phyloP scores from a whole-genome alignment of 2,888 invertebrate genomes.

The Eupeodes latifasciatus region DNA sequence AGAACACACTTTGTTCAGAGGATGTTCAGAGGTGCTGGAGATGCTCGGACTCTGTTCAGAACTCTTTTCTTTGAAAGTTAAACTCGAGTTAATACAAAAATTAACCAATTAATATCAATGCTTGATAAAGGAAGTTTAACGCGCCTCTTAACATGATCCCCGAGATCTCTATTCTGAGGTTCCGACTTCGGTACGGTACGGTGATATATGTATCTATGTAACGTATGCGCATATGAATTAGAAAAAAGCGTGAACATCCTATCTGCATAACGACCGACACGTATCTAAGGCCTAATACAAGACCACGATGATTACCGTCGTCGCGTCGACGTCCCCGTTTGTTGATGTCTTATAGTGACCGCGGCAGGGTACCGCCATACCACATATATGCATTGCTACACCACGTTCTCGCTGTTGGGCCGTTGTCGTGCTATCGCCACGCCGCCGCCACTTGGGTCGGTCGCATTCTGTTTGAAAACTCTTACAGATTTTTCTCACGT shows the following conservation, averaged over 20 bases:
- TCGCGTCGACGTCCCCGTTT: slow-evolving; percentile 16
- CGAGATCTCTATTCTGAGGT: neutral
- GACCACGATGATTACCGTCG: neutral
- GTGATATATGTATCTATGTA: neutral
- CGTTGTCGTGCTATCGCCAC: slow-evolving; percentile 3
- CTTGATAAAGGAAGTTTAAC: neutral
- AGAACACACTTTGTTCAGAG: too few relatives aligned
- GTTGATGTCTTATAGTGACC: slow-evolving; percentile 6
- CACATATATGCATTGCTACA: neutral
- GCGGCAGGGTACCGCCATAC: neutral
- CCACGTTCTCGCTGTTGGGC: neutral
- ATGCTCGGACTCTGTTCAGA: too few relatives aligned
- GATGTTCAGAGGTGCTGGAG: too few relatives aligned
- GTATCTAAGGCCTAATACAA: slow-evolving; percentile 53
- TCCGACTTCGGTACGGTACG: neutral
- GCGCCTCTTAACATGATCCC: neutral
- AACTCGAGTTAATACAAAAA: too few relatives aligned
- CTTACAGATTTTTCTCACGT: slow-evolving; percentile 72
- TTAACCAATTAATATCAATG: too few relatives aligned
- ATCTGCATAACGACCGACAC: slow-evolving; percentile 57
- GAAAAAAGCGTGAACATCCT: slow-evolving; percentile 52
- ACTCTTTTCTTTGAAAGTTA: too few relatives aligned
- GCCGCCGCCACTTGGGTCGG: slow-evolving; percentile 6
- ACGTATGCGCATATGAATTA: neutral
- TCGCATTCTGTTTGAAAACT: slow-evolving; percentile 13